phyloP scores from a whole-genome alignment of 1,140 invertebrate genomes.

The Drosophila ercepeae region DNA sequence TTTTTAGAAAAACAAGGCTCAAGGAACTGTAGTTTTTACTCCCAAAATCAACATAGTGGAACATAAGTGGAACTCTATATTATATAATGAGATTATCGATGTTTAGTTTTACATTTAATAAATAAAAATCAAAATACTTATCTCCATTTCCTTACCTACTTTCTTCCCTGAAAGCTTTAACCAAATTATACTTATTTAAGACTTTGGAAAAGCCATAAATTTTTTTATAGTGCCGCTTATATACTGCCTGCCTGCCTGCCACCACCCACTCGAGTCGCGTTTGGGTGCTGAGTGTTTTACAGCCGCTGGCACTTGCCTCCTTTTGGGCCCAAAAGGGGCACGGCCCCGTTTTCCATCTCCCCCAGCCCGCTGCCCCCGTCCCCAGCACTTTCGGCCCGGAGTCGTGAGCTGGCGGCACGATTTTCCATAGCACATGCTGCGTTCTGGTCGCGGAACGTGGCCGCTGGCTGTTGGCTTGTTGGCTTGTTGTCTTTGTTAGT shows the following conservation, averaged over 20 bases:
- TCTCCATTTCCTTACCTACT: no score
- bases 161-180: no score
- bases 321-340: conserved; percentile 39
- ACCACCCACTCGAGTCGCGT: conserved; percentile 59
- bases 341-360: conserved; percentile 11
- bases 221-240: background rate
- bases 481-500: conserved; percentile 78
- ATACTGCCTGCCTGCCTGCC: conserved; percentile 14
- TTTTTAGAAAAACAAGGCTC: no score
- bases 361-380: background rate
- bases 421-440: conserved; percentile 78
- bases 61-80: no score
- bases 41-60: no score
- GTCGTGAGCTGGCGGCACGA: conserved; percentile 77
- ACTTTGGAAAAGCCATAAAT: background rate
- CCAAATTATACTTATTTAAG: no score
- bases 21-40: no score
- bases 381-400: conserved; percentile 17
- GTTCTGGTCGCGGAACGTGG: conserved; percentile 70
- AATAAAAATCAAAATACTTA: no score
- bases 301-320: conserved; percentile 72
- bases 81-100: no score
- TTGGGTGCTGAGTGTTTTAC: conserved; percentile 74
- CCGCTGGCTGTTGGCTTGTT: conserved; percentile 46
- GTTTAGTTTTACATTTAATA: no score